Evolutionary conservation across 92 coral and sea anemone species (phyloP).

Genomic region (Plumapathes pennacea): DNA sequence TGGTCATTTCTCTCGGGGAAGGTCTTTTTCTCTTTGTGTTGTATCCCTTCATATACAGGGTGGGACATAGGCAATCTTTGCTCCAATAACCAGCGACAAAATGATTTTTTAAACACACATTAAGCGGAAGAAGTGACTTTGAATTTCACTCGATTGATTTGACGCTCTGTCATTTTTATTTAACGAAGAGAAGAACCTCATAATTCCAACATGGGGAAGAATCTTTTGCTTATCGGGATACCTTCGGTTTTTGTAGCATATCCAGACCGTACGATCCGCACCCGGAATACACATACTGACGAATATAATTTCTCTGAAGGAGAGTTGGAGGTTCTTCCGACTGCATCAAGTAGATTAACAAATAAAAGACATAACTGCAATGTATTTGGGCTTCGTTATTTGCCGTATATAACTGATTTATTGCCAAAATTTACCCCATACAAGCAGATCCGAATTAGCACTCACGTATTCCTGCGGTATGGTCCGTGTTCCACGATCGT

Average conservation of each 20-base stretch:
- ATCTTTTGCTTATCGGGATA: conserved; percentile 44
- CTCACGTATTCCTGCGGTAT: no score
- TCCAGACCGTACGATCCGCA: conserved; percentile 56
- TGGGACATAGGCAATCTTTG: conserved; percentile 39
- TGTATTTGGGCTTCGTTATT: no score
- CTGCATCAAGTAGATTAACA: no score
- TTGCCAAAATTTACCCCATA: no score
- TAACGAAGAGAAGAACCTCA: conserved; percentile 37
- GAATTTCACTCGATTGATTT: conserved; percentile 36
- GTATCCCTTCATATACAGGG: conserved; percentile 60
- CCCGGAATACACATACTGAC: no score
- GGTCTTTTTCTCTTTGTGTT: conserved; percentile 46
- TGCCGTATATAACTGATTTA: no score
- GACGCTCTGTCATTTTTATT: conserved; percentile 19
- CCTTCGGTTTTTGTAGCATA: conserved; percentile 49
- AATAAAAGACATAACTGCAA: no score
- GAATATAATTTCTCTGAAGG: no score
- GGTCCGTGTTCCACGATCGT: no score
- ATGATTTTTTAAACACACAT: conserved; percentile 42
- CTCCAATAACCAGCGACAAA: conserved; percentile 45
- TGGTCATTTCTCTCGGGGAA: conserved; percentile 21
- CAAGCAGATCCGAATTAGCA: no score
- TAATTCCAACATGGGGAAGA: conserved; percentile 42
- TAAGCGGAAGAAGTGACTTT: no score
- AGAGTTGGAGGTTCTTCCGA: no score